phyloP scores from a whole-genome alignment of 2,113 vertebrate genomes.

The Stegastes partitus region DNA sequence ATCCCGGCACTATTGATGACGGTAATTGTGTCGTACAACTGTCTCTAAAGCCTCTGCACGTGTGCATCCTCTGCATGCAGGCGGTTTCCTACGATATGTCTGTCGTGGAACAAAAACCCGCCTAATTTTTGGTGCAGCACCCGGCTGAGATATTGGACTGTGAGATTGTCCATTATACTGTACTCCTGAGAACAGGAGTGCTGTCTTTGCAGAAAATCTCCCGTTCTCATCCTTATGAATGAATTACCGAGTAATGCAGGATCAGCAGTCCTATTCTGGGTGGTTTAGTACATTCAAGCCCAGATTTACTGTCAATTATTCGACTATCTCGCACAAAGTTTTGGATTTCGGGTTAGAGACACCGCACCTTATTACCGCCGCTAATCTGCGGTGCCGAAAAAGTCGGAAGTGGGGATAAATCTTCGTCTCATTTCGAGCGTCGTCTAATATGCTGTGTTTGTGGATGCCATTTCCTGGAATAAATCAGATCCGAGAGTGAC shows the following conservation, averaged over 20 bases:
- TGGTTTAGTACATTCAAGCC: constrained; percentile 45
- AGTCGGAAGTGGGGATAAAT: neutral
- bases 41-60: too few species aligned
- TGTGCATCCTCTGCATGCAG: too few species aligned
- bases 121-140: neutral
- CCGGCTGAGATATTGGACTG: constrained; percentile 6
- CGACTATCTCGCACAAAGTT: constrained; percentile 20
- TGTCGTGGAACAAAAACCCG: too few species aligned
- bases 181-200: constrained; percentile 40
- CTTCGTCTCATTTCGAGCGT: neutral
- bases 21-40: too few species aligned
- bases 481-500: neutral
- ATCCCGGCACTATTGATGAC: too few species aligned
- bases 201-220: constrained; percentile 61
- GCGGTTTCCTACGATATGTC: too few species aligned
- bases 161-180: constrained; percentile 17
- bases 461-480: neutral
- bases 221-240: constrained; percentile 49
- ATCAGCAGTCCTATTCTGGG: constrained; percentile 67
- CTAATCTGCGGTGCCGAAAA: constrained; percentile 18
- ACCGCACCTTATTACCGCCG: constrained; percentile 1
- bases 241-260: constrained; percentile 55
- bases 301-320: constrained; percentile 63
- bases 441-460: neutral
- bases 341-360: constrained; percentile 28